These are phyloP conservation scores for Okapia johnstoni DNA, from an alignment of 2,113 vertebrate species.

Conservation along the genomic window DNA sequence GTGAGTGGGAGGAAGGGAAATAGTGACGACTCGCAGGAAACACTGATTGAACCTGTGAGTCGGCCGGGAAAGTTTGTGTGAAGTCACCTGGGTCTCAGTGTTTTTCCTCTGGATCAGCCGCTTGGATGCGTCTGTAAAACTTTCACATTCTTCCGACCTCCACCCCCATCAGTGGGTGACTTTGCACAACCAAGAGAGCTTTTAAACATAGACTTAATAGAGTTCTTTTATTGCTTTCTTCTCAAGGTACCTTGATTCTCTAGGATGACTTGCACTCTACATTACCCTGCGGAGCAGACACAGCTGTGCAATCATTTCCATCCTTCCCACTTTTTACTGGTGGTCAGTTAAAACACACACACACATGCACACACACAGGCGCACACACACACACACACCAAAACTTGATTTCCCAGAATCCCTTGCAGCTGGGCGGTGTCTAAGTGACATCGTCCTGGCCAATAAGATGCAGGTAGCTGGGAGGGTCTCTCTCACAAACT, in stretches of 20 bases:
- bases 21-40: not conserved
- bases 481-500: not conserved
- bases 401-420: not conserved
- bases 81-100: not conserved
- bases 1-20: not conserved
- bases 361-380: too few relatives aligned
- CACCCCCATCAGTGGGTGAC: not conserved
- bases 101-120: constrained; percentile 37
- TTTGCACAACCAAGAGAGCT: not conserved
- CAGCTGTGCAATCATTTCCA: not conserved
- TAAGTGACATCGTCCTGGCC: not conserved
- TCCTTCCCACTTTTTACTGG: not conserved
- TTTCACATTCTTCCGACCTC: not conserved
- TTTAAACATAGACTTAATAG: not conserved
- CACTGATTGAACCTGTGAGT: not conserved
- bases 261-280: not conserved
- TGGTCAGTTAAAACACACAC: not conserved
- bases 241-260: not conserved
- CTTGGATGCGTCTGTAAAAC: constrained; percentile 10
- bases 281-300: not conserved
- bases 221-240: not conserved
- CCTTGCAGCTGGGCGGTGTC: not conserved
- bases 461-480: not conserved
- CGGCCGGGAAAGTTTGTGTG: not conserved
- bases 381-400: too few relatives aligned